These are phyloP conservation scores for Sardinella longiceps DNA, from an alignment of 2,797 vertebrate genomes.

Conservation along the genomic window DNA sequence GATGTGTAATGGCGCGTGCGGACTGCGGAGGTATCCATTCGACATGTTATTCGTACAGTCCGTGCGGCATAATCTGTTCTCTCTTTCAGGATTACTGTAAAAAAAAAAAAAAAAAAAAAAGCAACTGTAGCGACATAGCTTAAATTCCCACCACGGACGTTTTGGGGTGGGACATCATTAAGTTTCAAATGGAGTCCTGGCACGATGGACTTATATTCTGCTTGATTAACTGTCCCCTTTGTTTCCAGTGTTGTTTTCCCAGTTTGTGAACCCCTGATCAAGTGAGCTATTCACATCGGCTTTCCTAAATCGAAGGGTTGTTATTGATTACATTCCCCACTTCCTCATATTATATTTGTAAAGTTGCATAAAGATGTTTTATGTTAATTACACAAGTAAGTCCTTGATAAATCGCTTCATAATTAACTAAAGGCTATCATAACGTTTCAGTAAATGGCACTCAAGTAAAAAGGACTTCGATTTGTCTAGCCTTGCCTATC, in stretches of 20 bases:
- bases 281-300: background rate
- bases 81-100: conserved; percentile 9
- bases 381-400: background rate
- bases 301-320: background rate
- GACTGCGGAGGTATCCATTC: too few relatives aligned
- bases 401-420: background rate
- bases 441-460: background rate
- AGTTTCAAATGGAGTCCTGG: background rate
- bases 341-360: background rate
- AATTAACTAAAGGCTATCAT: background rate
- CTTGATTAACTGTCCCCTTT: background rate
- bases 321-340: background rate
- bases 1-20: too few relatives aligned
- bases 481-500: too few relatives aligned
- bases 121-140: background rate
- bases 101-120: too few relatives aligned
- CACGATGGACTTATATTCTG: background rate
- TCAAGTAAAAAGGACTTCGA: background rate
- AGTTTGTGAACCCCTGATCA: background rate
- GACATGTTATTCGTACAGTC: background rate
- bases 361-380: background rate
- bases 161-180: background rate
- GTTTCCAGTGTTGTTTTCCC: background rate
- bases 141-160: background rate
- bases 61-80: conserved; percentile 2